Base-by-base conservation (phyloP, 2,797 vertebrate genomes). In the Pitangus sulphuratus region DNA sequence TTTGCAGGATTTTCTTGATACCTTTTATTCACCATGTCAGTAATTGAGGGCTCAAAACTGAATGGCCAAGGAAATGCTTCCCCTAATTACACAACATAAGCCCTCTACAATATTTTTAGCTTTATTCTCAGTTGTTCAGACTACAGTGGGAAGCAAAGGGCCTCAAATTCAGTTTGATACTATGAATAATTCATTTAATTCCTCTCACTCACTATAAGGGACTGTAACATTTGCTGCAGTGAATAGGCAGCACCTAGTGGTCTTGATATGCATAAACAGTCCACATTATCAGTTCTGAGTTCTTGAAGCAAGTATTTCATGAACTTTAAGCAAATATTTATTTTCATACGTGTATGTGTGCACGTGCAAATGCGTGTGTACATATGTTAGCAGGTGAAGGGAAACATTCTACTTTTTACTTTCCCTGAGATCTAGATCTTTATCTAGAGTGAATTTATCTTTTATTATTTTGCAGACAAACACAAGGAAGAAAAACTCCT, bases 181-280 rank as follows among this genome's bases (percentile, higher is more conserved):
- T 62, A 39, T 45, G 66, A 95, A 76, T 84, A 87, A 90, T 51
- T 86, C 21, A 77, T 12, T 0, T 22, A 68, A 51, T 69, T 81
- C n/a, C 14, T 57, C 31, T 12, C 51, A 30, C 18, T 76, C 44
- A 15, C 44, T 57, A 0, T 9, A 40, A 62, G 35, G 64, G 15
- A 42, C 6, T 20, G 16, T 12, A 70, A 47, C 15, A 17, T 84
- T 72, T 90, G 45, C 58, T 84, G n/a, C 47, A 80, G 89, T 85
- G 58, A 92, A 87, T 3, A 96, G 26, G 95, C 92, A 96, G 71
- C 92, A 95, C 75, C 92, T 95, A 94, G 95, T 93, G 94, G 95
- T 83, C 81, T 75, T 77, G 68, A 95, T 77, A 82, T 14, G 71
- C 16, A 84, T n/a, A 37, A 84, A 31, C 71, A 58, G 16, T 76